A percentile compares a stretch with the other conserved stretches of the same genome.
phyloP scores from a whole-genome alignment of 1,140 invertebrate genomes.

The Drosophila nigromelanica region DNA sequence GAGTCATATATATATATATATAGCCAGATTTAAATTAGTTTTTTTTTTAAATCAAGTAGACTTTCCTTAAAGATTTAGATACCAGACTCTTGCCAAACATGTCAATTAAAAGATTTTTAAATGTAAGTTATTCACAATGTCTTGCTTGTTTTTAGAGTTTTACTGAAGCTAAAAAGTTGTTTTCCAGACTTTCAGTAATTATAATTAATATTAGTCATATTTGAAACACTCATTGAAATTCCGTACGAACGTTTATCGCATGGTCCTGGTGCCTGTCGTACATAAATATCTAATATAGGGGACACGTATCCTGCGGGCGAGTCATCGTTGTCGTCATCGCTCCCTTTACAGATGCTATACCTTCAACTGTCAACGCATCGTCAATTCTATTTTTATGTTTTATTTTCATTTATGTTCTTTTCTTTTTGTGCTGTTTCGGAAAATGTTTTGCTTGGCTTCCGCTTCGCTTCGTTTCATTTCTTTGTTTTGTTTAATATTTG shows the following conservation, averaged over 20 bases:
- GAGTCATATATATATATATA: neutral
- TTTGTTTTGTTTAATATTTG: constrained; percentile 68
- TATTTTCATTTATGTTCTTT: constrained; percentile 70
- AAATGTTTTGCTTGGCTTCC: constrained; percentile 59
- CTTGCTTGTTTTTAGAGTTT: no score
- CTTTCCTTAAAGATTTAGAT: no score
- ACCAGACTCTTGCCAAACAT: no score
- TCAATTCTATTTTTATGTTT: constrained; percentile 82
- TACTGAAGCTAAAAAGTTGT: no score
- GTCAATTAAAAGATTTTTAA: no score
- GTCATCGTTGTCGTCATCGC: constrained; percentile 6
- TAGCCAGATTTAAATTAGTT: neutral
- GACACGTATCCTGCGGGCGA: constrained; percentile 42
- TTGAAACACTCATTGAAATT: constrained; percentile 6
- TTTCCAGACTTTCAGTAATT: neutral
- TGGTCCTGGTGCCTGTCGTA: neutral
- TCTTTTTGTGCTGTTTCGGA: constrained; percentile 34
- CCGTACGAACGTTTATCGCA: constrained; percentile 1
- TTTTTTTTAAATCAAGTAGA: no score
- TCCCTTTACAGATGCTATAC: constrained; percentile 4
- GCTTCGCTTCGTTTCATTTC: constrained; percentile 61
- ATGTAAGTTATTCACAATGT: no score
- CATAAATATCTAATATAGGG: constrained; percentile 23
- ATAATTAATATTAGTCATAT: constrained; percentile 17
- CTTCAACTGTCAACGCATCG: constrained; percentile 74